A percentile compares a stretch with the other conserved stretches of the same genome.
Conservation (phyloP, 2,888 invertebrate species). For the Pristionchus exspectatus region DNA sequence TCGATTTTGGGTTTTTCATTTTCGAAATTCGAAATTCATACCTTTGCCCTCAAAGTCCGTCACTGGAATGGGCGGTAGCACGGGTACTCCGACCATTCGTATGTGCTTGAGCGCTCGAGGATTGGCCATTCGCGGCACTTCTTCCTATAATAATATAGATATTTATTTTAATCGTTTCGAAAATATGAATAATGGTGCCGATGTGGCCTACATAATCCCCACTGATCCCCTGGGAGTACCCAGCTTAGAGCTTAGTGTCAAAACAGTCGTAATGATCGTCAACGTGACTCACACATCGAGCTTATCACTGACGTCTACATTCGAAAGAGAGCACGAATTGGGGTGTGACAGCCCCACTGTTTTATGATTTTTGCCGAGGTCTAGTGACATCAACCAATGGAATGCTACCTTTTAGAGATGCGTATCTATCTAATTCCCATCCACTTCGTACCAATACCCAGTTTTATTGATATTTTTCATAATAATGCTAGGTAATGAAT, state of each 20-base stretch:
- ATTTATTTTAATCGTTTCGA: not conserved
- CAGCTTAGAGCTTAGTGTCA: not conserved
- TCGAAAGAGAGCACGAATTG: not conserved
- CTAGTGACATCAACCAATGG: too few species aligned
- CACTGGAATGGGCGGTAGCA: constrained; percentile 38
- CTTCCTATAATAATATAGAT: constrained; percentile 1
- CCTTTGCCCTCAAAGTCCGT: constrained; percentile 45
- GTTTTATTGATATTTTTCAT: too few species aligned
- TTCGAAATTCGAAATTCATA: not conserved
- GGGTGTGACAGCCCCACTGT: not conserved
- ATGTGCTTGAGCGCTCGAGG: constrained; percentile 4
- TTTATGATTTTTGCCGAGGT: not conserved
- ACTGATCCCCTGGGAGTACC: not conserved
- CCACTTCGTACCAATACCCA: too few species aligned
- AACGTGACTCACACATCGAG: not conserved
- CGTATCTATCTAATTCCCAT: too few species aligned
- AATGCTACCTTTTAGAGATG: too few species aligned
- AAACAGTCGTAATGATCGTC: not conserved
- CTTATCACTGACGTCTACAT: not conserved
- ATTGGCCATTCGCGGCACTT: not conserved
- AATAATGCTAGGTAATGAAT: too few species aligned
- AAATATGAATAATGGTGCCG: not conserved
- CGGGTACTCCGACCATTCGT: constrained; percentile 40
- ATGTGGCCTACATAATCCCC: not conserved
- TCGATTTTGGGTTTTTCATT: not conserved